Evolutionary conservation across 2,888 invertebrate genomes (phyloP).

Genomic region (Crepidodera aurea): DNA sequence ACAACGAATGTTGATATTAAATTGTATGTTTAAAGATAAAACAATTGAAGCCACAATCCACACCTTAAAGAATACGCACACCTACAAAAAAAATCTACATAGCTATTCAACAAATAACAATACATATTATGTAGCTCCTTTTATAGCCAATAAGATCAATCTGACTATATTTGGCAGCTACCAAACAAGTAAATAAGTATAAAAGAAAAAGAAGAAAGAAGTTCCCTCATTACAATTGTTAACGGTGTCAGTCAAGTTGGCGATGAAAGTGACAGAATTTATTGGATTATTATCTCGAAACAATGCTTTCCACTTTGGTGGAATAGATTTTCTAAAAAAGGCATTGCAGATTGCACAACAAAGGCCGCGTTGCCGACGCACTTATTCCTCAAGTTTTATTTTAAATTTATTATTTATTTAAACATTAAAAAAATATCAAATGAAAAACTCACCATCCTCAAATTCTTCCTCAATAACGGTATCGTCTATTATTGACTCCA

Average conservation of each 20-base stretch:
- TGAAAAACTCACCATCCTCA: conserved; percentile 40
- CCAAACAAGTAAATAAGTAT: not conserved
- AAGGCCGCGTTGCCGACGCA: not conserved
- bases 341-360: not conserved
- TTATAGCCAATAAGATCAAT: not conserved
- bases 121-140: not conserved
- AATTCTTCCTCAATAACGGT: conserved; percentile 39
- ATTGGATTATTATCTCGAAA: conserved; percentile 12
- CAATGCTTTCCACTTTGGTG: conserved; percentile 6
- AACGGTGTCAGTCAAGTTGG: conserved; percentile 8
- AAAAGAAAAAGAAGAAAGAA: conserved; percentile 2
- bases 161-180: not conserved
- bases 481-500: conserved; percentile 42
- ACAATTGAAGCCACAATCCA: too few relatives aligned
- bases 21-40: too few relatives aligned
- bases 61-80: not conserved
- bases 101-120: not conserved
- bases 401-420: too few relatives aligned
- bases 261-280: conserved; percentile 17
- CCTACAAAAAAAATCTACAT: not conserved
- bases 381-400: not conserved
- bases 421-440: too few relatives aligned
- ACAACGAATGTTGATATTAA: too few relatives aligned
- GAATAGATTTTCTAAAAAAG: conserved; percentile 4
- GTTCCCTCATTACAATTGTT: conserved; percentile 5